Percentiles rank a stretch among this genome's conserved stretches.
phyloP scores from a whole-genome alignment of 2,888 invertebrate species.

The Spialia ferax region DNA sequence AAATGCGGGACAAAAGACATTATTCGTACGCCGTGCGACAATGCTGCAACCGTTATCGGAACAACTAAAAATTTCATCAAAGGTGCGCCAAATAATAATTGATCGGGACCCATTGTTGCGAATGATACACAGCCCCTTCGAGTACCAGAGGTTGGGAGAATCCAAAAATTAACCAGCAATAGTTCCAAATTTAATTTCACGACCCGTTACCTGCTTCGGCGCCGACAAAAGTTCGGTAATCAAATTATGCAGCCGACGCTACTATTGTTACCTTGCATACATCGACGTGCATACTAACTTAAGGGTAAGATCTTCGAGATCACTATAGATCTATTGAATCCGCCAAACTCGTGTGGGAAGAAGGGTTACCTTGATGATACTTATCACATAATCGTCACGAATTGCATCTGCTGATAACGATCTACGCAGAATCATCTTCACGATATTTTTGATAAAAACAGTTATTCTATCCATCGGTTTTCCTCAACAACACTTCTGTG shows the following conservation, averaged over 20 bases:
- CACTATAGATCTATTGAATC: conserved; percentile 77
- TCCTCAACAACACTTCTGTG: conserved; percentile 38
- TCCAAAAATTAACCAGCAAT: conserved; percentile 86
- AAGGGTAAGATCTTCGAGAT: conserved; percentile 78
- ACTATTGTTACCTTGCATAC: conserved; percentile 83
- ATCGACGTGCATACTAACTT: conserved; percentile 78
- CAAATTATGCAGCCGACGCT: conserved; percentile 85
- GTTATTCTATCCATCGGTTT: conserved; percentile 34
- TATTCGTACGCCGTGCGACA: conserved; percentile 70
- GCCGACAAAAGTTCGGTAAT: conserved; percentile 81
- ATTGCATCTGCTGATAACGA: conserved; percentile 70
- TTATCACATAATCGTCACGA: conserved; percentile 85
- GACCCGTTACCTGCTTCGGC: conserved; percentile 80
- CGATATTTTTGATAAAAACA: conserved; percentile 42
- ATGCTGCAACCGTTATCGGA: conserved; percentile 81
- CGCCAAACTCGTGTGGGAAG: conserved; percentile 77
- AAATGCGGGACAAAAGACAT: conserved; percentile 72
- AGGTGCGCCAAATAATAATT: conserved; percentile 84
- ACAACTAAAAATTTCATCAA: conserved; percentile 83
- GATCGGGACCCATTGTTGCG: conserved; percentile 79
- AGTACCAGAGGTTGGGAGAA: conserved; percentile 74
- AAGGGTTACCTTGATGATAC: conserved; percentile 79
- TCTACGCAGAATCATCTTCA: background rate
- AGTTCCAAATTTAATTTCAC: conserved; percentile 85
- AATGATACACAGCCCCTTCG: conserved; percentile 74